phyloP scores from a whole-genome alignment of 1,140 invertebrate species.

The Microplitis demolitor region DNA sequence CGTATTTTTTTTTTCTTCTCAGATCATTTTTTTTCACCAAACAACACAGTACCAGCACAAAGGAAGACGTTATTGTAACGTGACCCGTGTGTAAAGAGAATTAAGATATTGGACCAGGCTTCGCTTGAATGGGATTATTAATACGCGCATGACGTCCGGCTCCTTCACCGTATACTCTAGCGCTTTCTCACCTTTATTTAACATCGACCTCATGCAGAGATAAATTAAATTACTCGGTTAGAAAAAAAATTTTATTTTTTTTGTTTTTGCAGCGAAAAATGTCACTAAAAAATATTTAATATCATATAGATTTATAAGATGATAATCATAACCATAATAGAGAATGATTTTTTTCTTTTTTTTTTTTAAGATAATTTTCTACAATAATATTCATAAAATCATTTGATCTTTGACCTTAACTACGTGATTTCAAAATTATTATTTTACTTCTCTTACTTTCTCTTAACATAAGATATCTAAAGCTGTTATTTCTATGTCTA shows the following conservation, averaged over 20 bases:
- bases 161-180: background rate
- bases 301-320: too few species aligned
- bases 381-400: too few species aligned
- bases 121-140: slow-evolving; percentile 43
- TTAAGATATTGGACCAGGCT: slow-evolving; percentile 49
- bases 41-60: slow-evolving; percentile 31
- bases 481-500: too few species aligned
- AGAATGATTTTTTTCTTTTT: too few species aligned
- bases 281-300: too few species aligned
- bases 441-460: too few species aligned
- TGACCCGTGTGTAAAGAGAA: slow-evolving; percentile 44
- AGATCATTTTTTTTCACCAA: background rate
- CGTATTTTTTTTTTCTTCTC: slow-evolving; percentile 7
- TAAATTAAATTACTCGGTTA: too few species aligned
- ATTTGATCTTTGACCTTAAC: too few species aligned
- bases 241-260: background rate
- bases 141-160: slow-evolving; percentile 29
- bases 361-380: too few species aligned
- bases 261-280: background rate
- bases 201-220: background rate
- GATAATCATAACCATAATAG: too few species aligned
- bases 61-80: slow-evolving; percentile 50
- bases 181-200: slow-evolving; percentile 1
- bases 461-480: too few species aligned
- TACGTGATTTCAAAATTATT: too few species aligned